phyloP scores from a whole-genome alignment of 2,888 invertebrate species.

The Sphaerophoria taeniata region DNA sequence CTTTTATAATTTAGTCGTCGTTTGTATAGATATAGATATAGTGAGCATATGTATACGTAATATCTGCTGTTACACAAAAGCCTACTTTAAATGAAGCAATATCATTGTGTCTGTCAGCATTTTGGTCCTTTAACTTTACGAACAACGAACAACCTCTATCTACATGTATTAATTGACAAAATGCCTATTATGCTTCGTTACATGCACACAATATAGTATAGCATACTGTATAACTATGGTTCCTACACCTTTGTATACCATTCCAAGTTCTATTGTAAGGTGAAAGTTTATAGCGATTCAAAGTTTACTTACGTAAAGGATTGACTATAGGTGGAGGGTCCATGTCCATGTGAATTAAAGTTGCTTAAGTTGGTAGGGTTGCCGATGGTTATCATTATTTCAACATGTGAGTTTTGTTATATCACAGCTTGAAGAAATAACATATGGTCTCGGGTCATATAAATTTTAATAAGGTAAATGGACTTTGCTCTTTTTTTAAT shows the following conservation, averaged over 20 bases:
- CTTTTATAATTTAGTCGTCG: not conserved
- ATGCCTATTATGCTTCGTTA: slow-evolving; percentile 49
- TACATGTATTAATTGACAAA: slow-evolving; percentile 52
- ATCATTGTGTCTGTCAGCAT: slow-evolving; percentile 60
- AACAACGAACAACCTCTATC: not conserved
- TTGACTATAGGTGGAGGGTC: not conserved
- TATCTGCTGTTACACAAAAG: slow-evolving; percentile 31
- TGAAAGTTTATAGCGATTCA: slow-evolving; percentile 8
- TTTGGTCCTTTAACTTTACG: slow-evolving; percentile 29
- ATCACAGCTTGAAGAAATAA: no score
- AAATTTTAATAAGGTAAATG: no score
- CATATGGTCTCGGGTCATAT: no score
- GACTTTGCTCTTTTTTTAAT: no score
- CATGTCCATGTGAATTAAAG: not conserved
- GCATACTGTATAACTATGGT: no score
- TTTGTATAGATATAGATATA: no score
- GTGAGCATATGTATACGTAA: no score
- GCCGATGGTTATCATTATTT: not conserved
- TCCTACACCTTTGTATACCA: no score
- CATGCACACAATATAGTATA: slow-evolving; percentile 44
- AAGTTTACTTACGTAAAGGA: not conserved
- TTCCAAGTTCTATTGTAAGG: slow-evolving; percentile 23
- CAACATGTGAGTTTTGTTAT: not conserved
- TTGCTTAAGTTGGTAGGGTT: not conserved
- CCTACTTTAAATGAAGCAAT: slow-evolving; percentile 35